These are phyloP conservation scores for Todus mexicanus DNA, from an alignment of 2,797 vertebrate species.

Conservation along the genomic window DNA sequence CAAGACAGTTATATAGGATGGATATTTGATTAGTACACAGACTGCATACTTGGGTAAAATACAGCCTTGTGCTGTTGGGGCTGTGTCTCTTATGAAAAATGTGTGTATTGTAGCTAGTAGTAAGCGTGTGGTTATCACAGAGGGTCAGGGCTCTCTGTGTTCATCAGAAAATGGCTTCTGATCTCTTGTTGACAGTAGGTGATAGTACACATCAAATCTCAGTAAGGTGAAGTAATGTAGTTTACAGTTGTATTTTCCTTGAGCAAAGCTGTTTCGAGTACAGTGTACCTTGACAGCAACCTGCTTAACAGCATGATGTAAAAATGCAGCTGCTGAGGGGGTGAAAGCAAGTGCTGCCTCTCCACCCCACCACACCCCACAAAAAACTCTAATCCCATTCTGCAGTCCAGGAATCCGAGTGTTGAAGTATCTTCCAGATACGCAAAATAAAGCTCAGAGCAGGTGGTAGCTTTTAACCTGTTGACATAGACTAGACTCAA, in stretches of 20 bases:
- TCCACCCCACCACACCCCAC: background rate
- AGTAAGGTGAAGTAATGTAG: background rate
- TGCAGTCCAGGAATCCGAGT: background rate
- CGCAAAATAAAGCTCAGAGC: background rate
- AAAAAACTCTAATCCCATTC: background rate
- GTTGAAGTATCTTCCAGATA: background rate
- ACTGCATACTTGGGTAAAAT: background rate
- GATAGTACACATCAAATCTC: background rate
- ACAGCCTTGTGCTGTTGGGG: background rate
- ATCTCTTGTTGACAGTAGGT: background rate
- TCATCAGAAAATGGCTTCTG: background rate
- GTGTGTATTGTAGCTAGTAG: background rate
- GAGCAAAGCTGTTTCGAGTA: background rate
- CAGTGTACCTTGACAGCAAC: background rate
- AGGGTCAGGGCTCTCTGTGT: slow-evolving; percentile 3
- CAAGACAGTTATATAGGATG: background rate
- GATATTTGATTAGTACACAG: background rate
- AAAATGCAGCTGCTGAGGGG: background rate
- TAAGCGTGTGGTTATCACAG: background rate
- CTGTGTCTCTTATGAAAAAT: background rate
- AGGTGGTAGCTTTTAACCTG: background rate
- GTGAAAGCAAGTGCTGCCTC: rapidly evolving
- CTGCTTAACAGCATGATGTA: background rate
- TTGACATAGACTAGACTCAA: background rate
- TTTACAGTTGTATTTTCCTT: slow-evolving; percentile 38